A percentile compares a stretch with the other conserved stretches of the same genome.
Conservation (phyloP, 53 echinoderm and acorn worm species). For the Patiria pectinifera region DNA sequence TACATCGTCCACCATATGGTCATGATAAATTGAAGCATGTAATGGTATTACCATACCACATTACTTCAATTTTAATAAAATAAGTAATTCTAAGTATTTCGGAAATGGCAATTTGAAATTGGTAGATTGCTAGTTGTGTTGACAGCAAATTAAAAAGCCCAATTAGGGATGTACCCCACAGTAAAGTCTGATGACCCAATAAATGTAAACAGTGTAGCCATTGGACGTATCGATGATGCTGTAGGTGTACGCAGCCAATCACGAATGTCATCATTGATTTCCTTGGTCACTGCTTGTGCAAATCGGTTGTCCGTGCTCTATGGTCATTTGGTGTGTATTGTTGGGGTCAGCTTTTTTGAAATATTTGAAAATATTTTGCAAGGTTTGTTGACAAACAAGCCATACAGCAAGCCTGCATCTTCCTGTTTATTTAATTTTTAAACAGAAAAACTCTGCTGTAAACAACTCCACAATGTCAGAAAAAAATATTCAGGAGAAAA, state of each 20-base stretch:
- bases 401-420: not conserved
- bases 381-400: no score
- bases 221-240: not conserved
- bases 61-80: no score
- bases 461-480: not conserved
- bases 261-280: not conserved
- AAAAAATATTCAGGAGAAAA: not conserved
- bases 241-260: not conserved
- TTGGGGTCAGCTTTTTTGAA: not conserved
- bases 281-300: not conserved
- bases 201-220: not conserved
- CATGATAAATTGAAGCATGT: no score
- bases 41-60: no score
- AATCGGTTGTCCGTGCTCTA: not conserved
- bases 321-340: not conserved
- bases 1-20: no score
- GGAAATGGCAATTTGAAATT: no score
- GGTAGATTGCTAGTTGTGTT: not conserved
- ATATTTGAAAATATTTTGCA: not conserved
- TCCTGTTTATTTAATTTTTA: not conserved
- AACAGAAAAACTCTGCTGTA: not conserved
- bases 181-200: not conserved
- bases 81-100: no score
- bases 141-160: not conserved
- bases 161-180: not conserved